A percentile compares a stretch with the other conserved stretches of the same genome.
Evolutionary conservation across 2,113 vertebrate species (phyloP).

Genomic region (Strix uralensis): DNA sequence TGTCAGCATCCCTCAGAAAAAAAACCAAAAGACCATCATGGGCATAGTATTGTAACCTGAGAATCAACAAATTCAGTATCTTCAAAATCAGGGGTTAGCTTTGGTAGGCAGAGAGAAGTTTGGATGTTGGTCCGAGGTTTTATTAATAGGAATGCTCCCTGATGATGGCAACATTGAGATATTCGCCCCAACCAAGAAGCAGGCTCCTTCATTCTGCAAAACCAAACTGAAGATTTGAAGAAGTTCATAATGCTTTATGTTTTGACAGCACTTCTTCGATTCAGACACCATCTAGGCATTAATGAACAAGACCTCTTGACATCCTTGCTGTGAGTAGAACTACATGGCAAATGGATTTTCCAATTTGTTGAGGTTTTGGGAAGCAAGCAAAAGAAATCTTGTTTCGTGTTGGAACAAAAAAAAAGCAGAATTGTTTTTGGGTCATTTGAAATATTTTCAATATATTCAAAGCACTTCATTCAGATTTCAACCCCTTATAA

Average conservation of each 20-base stretch:
- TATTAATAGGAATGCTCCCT: neutral
- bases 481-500: constrained; percentile 44
- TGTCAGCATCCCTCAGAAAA: neutral
- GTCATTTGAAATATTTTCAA: constrained; percentile 36
- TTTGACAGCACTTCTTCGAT: neutral
- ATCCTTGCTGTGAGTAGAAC: neutral
- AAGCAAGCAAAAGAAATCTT: constrained; percentile 28
- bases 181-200: neutral
- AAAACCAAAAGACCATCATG: neutral
- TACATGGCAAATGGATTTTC: constrained; percentile 39
- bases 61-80: neutral
- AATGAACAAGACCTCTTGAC: neutral
- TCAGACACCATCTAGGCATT: neutral
- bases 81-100: neutral
- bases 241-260: neutral
- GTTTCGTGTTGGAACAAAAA: neutral
- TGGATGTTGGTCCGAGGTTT: neutral
- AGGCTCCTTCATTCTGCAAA: neutral
- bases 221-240: neutral
- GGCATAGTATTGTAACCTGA: neutral
- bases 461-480: constrained; percentile 62
- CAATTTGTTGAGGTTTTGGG: constrained; percentile 45
- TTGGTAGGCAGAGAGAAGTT: neutral
- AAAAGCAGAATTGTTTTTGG: constrained; percentile 2
- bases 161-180: neutral